These are phyloP conservation scores for Heliangelus exortis DNA, from an alignment of 2,797 vertebrate genomes.

Conservation along the genomic window DNA sequence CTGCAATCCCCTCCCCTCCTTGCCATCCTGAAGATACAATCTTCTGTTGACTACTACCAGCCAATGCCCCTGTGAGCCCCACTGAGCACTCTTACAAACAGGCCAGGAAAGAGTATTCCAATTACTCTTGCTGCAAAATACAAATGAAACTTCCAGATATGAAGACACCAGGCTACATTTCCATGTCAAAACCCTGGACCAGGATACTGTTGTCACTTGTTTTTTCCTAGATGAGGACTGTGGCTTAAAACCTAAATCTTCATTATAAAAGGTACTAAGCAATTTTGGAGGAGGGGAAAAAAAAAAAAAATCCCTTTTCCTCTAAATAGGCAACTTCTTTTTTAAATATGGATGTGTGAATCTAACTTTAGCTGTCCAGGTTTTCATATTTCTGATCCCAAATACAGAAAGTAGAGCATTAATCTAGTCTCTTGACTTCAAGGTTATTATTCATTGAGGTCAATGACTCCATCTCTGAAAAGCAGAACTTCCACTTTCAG, in stretches of 20 bases:
- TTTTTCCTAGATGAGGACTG: background rate
- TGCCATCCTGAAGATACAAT: background rate
- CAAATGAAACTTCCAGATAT: background rate
- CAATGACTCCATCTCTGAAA: constrained; percentile 61
- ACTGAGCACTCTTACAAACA: background rate
- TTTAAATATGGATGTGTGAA: constrained; percentile 68
- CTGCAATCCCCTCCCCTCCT: background rate
- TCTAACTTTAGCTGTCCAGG: constrained; percentile 71
- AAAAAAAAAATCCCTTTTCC: background rate
- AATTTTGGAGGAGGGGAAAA: background rate
- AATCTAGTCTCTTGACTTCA: constrained; percentile 70
- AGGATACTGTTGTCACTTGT: background rate
- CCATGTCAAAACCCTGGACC: background rate
- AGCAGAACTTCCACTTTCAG: constrained; percentile 51
- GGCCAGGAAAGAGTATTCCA: background rate
- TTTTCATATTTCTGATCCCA: constrained; percentile 53
- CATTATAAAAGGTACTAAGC: background rate
- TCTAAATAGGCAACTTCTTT: constrained; percentile 66
- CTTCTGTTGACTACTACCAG: background rate
- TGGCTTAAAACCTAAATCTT: background rate
- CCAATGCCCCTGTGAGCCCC: background rate
- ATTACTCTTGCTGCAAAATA: background rate
- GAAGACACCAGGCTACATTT: background rate
- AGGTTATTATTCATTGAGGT: constrained; percentile 72
- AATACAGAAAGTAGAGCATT: constrained; percentile 64